These are phyloP conservation scores for Tetramorium alpestre DNA, from an alignment of 1,140 invertebrate species.

Conservation along the genomic window DNA sequence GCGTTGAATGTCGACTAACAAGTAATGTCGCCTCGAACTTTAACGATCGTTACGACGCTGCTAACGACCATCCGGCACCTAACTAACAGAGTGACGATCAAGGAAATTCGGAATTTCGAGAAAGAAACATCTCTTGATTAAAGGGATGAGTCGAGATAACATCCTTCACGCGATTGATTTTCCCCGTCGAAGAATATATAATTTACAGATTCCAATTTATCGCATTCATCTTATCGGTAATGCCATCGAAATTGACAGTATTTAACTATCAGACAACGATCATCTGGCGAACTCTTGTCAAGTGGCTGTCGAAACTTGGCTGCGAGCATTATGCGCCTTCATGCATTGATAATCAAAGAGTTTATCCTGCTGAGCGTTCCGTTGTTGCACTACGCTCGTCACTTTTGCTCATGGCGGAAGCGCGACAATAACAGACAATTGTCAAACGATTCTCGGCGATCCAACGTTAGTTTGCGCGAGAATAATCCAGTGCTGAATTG, in stretches of 20 bases:
- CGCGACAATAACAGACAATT: not conserved
- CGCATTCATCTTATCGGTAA: not conserved
- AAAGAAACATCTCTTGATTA: not conserved
- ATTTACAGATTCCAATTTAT: not conserved
- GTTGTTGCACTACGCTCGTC: not conserved
- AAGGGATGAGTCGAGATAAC: not conserved
- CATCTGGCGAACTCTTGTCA: not conserved
- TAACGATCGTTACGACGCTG: not conserved
- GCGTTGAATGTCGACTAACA: not conserved
- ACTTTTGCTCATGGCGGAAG: not conserved
- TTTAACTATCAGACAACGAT: not conserved
- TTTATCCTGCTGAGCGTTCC: not conserved
- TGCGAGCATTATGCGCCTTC: not conserved
- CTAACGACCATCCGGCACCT: not conserved
- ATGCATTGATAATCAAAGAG: not conserved
- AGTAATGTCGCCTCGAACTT: not conserved
- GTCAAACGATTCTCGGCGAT: not conserved
- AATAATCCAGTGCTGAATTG: not conserved
- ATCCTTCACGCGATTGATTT: not conserved
- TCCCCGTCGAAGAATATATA: not conserved
- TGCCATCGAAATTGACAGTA: constrained; percentile 1
- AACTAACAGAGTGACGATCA: not conserved
- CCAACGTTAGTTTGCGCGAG: not conserved
- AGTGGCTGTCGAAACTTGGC: constrained; percentile 26
- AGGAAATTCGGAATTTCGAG: not conserved